phyloP scores from a whole-genome alignment of 2,113 vertebrate genomes.

The Laterallus jamaicensis region DNA sequence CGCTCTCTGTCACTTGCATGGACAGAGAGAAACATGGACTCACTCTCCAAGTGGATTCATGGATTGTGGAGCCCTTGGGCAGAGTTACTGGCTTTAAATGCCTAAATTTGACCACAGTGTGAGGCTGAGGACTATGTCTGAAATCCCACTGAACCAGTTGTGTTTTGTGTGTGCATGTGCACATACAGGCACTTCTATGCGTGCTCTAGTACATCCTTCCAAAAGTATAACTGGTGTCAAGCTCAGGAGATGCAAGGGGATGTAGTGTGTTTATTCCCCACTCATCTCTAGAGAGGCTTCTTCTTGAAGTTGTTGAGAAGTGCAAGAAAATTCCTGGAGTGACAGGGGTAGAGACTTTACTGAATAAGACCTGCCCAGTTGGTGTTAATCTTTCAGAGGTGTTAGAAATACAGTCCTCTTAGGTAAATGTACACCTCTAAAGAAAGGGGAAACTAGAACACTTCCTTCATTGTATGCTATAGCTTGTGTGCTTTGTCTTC shows the following conservation, averaged over 20 bases:
- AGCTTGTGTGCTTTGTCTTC: neutral
- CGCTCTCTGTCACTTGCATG: rapidly evolving
- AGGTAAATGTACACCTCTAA: neutral
- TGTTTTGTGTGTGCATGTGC: rapidly evolving
- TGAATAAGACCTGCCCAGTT: neutral
- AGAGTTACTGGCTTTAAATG: neutral
- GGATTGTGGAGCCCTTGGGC: neutral
- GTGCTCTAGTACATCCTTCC: neutral
- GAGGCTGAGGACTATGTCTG: neutral
- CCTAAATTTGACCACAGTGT: neutral
- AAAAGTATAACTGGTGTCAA: no score
- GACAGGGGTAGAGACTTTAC: neutral
- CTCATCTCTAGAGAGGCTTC: neutral
- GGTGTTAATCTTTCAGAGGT: neutral
- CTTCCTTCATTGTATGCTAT: neutral
- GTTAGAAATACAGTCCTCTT: neutral
- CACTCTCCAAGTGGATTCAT: neutral
- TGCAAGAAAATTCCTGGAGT: neutral
- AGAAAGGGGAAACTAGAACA: neutral
- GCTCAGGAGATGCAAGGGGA: neutral
- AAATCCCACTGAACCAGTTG: neutral
- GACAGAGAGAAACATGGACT: neutral
- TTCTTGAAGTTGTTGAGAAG: neutral
- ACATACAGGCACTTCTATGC: rapidly evolving
- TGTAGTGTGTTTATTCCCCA: neutral